Evolutionary conservation across 30 jellyfish, hydroid and myxozoan genomes (phyloP), one percentile per base, ranked within the genome.

Genomic region (Phacellophora camtschatica): DNA sequence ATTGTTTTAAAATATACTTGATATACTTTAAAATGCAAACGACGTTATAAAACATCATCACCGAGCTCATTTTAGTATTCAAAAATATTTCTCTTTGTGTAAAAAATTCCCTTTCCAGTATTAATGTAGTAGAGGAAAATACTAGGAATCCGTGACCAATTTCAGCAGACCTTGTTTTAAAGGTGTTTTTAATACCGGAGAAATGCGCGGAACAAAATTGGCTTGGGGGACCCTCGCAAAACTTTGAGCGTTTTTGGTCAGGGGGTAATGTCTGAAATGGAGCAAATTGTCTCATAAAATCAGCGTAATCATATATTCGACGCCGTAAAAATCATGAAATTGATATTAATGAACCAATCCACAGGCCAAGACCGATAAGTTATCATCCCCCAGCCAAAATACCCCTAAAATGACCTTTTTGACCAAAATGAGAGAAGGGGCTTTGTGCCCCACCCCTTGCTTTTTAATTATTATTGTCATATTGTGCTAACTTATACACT

Each of bases 121-220:
- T n/a, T n/a, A n/a, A n/a, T n/a, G n/a, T 69, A 69, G 83, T 69
- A 36, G 83, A 69, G 83, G 81, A 19, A 69, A 69, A 69, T 35
- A 2, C 75, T 54, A 69, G 39, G 83, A 69, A 69, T 69, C 83
- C 83, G 83, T 35, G 83, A 69, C 83, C 83, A 43, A 69, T 69
- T 69, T 69, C 37, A 56, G 64, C 41, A 69, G 83, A 69, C 83
- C 83, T 69, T 69, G 73, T 69, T 69, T 43, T 69, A 42, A 69
- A 69, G 48, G 83, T 69, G 73, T 69, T 69, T 69, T 69, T 54
- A 20, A 1, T 11, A 0, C 37, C 45, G 37, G 32, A 69, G 42
- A 69, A 69, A 69, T 69, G 83, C 37, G 73, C 83, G 37, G 74
- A 69, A 48, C 83, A 35, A 69, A 69, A 69, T 48, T 42, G 83